Base-by-base conservation (phyloP, 1,140 invertebrate genomes). In the Cephus cinctus region DNA sequence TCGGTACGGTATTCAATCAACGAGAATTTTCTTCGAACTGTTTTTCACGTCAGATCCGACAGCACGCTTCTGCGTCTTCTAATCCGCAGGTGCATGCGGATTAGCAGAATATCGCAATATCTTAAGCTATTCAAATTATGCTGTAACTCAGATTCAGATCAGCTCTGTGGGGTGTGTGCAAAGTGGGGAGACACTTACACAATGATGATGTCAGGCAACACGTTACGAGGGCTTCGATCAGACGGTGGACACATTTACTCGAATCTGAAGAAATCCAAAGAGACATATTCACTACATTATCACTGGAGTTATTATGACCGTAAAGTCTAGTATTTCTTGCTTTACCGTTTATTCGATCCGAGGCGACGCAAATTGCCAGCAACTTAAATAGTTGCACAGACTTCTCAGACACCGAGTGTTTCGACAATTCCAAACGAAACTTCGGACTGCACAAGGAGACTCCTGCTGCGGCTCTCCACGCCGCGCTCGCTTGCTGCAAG, bases 401-500 rank as follows among this genome's bases (percentile, higher is more conserved):
- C 14, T 67, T 62, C 0, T 47, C 45, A 3, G 58, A 61, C 4
- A 71, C 12, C 0, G 46, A 12, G 47, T 78, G 69, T 14, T 55
- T 53, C 2, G 69, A 67, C 11, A 82, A 56, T 62, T 78, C 70
- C 38, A 52, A 48, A 4, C 81, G 70, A 59, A 84, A 81, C 64
- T 75, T 63, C 1, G 82, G 81, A 50, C 81, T 83, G 59, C 77
- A 81, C 5, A 83, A 52, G 15, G 78, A 77, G 5, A 86, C 65
- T 2, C 76, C 76, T 0, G 81, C 78, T 35, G 78, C 80, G 2
- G 80, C 78, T 55, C 76, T 76, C 83, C 83, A 85, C 25, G 80
- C 71, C 2, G 66, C 55, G 18, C 70, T 73, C 0, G 69, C 65
- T 35, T 69, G 70, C 47, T 69, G 59, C n/a, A 76, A 61, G 44